Evolutionary conservation across 2,797 vertebrate species (phyloP), one percentile per base, ranked within the genome.

Genomic region (Rhinella marina): DNA sequence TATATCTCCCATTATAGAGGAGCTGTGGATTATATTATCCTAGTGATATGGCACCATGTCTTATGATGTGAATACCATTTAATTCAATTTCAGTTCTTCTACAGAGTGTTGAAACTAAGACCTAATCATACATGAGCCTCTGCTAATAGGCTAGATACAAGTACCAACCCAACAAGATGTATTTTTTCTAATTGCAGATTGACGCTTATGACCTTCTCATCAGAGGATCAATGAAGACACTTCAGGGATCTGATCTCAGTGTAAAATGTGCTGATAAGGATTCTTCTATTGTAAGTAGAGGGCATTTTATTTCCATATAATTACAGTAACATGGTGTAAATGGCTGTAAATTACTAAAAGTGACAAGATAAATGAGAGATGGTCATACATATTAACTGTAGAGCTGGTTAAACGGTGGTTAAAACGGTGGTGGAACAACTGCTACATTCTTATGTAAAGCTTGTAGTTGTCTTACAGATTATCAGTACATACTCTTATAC

Each of bases 171-270:
- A 41, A 41, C 41, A 68, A 68, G 27, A 72, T 29, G 54, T 32
- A 11, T 91, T 27, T 21, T 2, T 32, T 32, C 3, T 87, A 79
- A n/a, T 76, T 70, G 0, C 90, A 99, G 98, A 79, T 97, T 23
- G 89, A 91, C 14, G 91, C 97, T 13, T 93, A 93, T 77, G 92
- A 94, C 52, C 92, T 98, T 66, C 91, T 95, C 52, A 86, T 75
- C 11, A 90, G 92, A 64, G 88, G 90, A n/a, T 84, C 93, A 1
- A 75, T 95, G 91, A 96, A 93, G 90, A 98, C 97, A 0, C 92
- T 98, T 75, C 97, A 99, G 83, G 98, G 98, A 25, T 97, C 98
- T 0, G 91, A 94, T 4, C 92, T 99, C 68, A 95, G 90, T 0
- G 91, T 98, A 86, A 93, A 68, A 89, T 98, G 97, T 0, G 96